Evolutionary conservation across 2,888 invertebrate genomes (phyloP).

Genomic region (Hyalella azteca): DNA sequence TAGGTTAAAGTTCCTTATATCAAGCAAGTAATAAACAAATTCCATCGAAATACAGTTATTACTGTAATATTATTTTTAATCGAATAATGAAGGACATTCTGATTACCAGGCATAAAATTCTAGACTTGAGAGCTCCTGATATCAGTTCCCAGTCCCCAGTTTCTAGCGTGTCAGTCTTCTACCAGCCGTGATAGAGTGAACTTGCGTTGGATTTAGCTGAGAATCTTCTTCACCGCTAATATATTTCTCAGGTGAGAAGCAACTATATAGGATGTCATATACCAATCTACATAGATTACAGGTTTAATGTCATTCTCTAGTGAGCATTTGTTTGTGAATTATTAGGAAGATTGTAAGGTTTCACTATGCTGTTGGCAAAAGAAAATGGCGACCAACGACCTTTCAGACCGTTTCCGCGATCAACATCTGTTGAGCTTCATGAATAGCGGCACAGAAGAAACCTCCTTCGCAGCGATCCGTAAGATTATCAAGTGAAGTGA

Average conservation of each 20-base stretch:
- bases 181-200: constrained; percentile 11
- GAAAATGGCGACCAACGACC: constrained; percentile 30
- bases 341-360: not conserved
- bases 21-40: too few species aligned
- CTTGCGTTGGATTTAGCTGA: constrained; percentile 29
- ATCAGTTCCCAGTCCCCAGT: not conserved
- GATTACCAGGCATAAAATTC: not conserved
- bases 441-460: too few species aligned
- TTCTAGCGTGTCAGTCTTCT: constrained; percentile 13
- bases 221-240: constrained; percentile 12
- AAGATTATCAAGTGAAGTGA: too few species aligned
- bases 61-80: too few species aligned
- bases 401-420: constrained; percentile 29
- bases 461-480: too few species aligned
- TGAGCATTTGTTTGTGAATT: not conserved
- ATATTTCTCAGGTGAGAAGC: not conserved
- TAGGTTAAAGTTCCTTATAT: too few species aligned
- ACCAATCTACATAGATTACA: not conserved
- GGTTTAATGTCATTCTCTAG: not conserved
- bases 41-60: too few species aligned
- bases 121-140: not conserved
- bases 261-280: too few species aligned
- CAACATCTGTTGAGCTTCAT: constrained; percentile 25
- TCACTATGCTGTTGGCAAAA: not conserved
- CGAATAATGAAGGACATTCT: too few species aligned